Conservation (phyloP, 1,140 invertebrate species). For the Notospermus geniculatus region DNA sequence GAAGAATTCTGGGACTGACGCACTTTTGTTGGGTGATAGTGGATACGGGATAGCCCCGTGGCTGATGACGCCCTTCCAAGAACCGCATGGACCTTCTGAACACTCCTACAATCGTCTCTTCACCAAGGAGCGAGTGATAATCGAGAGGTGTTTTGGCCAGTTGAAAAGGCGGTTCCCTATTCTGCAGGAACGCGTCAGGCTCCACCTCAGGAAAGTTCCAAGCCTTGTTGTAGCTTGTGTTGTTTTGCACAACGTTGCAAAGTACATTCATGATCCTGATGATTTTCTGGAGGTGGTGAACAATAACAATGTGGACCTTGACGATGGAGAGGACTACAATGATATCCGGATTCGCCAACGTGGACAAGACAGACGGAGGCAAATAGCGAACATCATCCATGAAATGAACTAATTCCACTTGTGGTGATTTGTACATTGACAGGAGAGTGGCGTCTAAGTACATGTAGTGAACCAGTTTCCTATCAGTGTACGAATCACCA, state of each 20-base stretch:
- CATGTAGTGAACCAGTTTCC: no score
- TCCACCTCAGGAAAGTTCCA: slow-evolving; percentile 3
- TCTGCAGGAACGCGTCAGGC: not conserved
- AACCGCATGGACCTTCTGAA: not conserved
- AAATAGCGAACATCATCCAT: not conserved
- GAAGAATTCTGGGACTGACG: not conserved
- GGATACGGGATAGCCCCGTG: not conserved
- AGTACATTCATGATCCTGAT: no score
- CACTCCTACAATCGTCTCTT: not conserved
- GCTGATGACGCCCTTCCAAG: not conserved
- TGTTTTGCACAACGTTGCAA: not conserved
- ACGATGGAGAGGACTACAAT: not conserved
- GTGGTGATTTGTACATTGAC: no score
- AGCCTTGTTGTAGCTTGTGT: not conserved
- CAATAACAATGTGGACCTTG: not conserved
- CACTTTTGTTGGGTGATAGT: not conserved
- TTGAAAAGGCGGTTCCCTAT: slow-evolving; percentile 1
- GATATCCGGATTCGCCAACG: not conserved
- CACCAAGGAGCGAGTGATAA: not conserved
- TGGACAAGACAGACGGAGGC: not conserved
- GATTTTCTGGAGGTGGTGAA: not conserved
- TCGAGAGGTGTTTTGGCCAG: not conserved
- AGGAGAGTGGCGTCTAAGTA: no score
- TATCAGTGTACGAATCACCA: no score
- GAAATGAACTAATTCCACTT: no score